Conservation (phyloP, 1,140 invertebrate genomes). For the Bombus picipes region DNA sequence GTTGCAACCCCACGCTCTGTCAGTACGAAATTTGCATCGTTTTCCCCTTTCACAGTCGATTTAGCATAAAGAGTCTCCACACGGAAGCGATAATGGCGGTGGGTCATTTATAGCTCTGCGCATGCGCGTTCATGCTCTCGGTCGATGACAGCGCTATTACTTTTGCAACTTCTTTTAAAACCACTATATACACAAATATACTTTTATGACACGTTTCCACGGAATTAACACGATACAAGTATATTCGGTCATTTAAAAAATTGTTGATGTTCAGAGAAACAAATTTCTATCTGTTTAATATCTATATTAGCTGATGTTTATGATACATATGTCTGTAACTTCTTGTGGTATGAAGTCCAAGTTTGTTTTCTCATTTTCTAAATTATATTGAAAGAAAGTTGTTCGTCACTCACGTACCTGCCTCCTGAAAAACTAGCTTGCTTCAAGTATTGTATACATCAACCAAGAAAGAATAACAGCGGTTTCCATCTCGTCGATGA, state of each 20-base stretch:
- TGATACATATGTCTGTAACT: not conserved
- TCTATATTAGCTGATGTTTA: not conserved
- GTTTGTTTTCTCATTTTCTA: not conserved
- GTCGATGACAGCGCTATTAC: constrained; percentile 11
- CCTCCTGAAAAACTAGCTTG: no score
- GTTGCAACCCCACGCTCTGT: constrained; percentile 1
- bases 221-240: not conserved
- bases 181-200: not conserved
- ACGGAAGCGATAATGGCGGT: constrained; percentile 53
- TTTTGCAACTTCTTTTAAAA: constrained; percentile 1
- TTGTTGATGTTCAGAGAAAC: not conserved
- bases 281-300: not conserved
- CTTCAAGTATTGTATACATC: not conserved
- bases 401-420: not conserved
- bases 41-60: constrained; percentile 25
- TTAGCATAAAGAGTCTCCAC: constrained; percentile 52
- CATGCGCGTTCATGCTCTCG: not conserved
- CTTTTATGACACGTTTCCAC: not conserved
- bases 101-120: constrained; percentile 7
- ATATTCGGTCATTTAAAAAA: not conserved
- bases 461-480: not conserved
- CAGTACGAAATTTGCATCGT: constrained; percentile 37
- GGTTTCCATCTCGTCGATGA: not conserved
- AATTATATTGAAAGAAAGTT: not conserved
- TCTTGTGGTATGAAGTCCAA: no score